Conservation (phyloP, 2,113 vertebrate species). For the Calidris pugnax region DNA sequence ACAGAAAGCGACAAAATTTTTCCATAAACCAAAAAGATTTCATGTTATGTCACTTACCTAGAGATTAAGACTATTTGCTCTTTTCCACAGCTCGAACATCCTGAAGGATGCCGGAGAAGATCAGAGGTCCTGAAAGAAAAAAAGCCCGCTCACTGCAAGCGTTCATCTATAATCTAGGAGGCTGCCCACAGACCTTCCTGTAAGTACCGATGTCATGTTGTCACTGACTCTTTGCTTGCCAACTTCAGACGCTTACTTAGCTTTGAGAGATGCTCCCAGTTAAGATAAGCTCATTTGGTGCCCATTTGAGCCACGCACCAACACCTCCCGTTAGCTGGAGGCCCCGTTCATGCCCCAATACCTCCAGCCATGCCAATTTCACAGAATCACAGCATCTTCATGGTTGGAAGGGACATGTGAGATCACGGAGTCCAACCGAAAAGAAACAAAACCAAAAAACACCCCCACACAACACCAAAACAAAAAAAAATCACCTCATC, state of each 20-base stretch:
- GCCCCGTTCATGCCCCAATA: fast-evolving
- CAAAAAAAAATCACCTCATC: no score
- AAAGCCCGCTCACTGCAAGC: neutral
- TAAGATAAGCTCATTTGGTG: neutral
- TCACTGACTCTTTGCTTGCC: neutral
- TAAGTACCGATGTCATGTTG: fast-evolving
- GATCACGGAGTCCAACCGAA: no score
- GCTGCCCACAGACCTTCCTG: neutral
- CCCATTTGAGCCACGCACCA: neutral
- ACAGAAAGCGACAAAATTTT: neutral
- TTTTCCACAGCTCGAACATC: neutral
- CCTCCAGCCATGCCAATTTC: fast-evolving
- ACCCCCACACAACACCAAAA: no score
- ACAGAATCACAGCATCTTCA: no score
- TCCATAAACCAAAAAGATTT: neutral
- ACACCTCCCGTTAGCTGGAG: neutral
- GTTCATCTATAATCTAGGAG: neutral
- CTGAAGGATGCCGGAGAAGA: neutral
- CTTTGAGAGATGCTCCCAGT: neutral
- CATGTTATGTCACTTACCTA: neutral
- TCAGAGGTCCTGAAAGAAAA: neutral
- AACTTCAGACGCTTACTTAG: neutral
- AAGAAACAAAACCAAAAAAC: no score
- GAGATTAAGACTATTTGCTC: neutral
- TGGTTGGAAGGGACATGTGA: no score